Evolutionary conservation across 2,888 invertebrate species (phyloP).

Genomic region (Prosapia bicincta): DNA sequence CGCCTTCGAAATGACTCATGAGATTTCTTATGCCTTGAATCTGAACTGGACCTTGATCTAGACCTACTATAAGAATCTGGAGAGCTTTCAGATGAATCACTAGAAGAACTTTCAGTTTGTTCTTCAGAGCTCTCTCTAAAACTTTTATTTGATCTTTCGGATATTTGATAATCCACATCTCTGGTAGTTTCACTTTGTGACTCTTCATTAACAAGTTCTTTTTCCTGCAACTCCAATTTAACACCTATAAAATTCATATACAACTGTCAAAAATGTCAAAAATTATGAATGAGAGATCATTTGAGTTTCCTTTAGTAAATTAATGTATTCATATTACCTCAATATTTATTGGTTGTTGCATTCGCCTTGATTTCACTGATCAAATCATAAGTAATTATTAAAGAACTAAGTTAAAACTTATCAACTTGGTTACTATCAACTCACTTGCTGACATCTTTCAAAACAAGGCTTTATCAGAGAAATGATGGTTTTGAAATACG

Average conservation of each 20-base stretch:
- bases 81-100: conserved; percentile 8
- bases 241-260: conserved; percentile 18
- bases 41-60: conserved; percentile 19
- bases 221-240: conserved; percentile 7
- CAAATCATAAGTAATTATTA: too few relatives aligned
- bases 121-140: conserved; percentile 11
- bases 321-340: too few relatives aligned
- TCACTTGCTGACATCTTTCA: too few relatives aligned
- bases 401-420: too few relatives aligned
- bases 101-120: conserved; percentile 10
- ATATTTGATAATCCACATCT: background rate
- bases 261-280: too few relatives aligned
- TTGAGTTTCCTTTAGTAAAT: too few relatives aligned
- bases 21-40: conserved; percentile 15
- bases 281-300: too few relatives aligned
- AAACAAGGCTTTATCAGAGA: too few relatives aligned
- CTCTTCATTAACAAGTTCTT: background rate
- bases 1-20: conserved; percentile 15
- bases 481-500: too few relatives aligned
- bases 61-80: conserved; percentile 17
- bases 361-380: too few relatives aligned
- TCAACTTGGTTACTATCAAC: too few relatives aligned
- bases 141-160: conserved; percentile 6
- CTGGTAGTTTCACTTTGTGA: background rate
- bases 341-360: too few relatives aligned